Conservation (phyloP, 2,113 vertebrate genomes). For the Esox niger region DNA sequence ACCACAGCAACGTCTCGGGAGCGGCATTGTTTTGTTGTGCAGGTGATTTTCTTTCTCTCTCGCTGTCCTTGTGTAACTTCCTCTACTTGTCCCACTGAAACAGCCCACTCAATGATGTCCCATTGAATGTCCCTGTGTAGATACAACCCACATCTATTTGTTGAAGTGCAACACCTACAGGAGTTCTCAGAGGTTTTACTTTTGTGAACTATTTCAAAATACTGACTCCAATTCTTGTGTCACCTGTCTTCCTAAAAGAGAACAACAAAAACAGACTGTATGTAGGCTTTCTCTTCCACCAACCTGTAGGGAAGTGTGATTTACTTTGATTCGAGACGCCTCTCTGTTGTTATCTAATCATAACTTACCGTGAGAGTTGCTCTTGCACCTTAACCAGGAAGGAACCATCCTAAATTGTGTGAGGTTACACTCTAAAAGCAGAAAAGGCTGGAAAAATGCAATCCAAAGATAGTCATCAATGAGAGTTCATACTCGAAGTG, state of each 20-base stretch:
- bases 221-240: neutral
- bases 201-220: neutral
- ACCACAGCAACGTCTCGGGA: conserved; percentile 22
- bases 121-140: neutral
- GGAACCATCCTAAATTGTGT: neutral
- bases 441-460: neutral
- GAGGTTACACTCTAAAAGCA: neutral
- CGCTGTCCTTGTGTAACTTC: conserved; percentile 3
- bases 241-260: neutral
- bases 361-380: neutral
- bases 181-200: neutral
- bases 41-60: conserved; percentile 20
- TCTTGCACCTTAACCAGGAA: neutral
- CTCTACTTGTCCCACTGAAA: neutral
- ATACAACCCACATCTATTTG: neutral
- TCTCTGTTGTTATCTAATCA: neutral
- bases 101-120: neutral
- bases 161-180: neutral
- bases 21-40: conserved; percentile 26
- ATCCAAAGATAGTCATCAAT: too few species aligned
- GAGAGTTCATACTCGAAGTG: neutral
- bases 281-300: neutral
- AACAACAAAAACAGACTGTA: neutral
- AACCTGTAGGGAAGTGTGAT: neutral
- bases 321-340: neutral